Evolutionary conservation across 2,113 vertebrate species (phyloP).

Genomic region (Melanostigma gelatinosum): DNA sequence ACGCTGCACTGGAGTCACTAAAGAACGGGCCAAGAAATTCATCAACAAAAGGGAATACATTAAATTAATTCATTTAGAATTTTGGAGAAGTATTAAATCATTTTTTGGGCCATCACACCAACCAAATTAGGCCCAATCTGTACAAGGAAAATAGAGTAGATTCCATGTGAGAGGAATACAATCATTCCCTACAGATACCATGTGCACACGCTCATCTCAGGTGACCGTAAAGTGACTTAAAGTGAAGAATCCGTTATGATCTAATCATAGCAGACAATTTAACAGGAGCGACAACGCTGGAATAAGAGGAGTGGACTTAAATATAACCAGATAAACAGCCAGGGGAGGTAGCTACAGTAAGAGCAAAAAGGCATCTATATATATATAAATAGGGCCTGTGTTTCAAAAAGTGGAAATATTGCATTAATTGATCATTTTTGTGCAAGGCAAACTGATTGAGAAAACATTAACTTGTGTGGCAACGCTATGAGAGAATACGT

Average conservation of each 20-base stretch:
- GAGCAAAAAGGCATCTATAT: slow-evolving; percentile 29
- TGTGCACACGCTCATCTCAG: slow-evolving; percentile 27
- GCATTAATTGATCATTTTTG: slow-evolving; percentile 50
- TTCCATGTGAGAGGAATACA: slow-evolving; percentile 4
- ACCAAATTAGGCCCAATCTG: slow-evolving; percentile 13
- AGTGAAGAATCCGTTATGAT: slow-evolving; percentile 35
- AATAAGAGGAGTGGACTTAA: slow-evolving; percentile 20
- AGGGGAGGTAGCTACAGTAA: slow-evolving; percentile 58
- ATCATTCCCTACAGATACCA: slow-evolving; percentile 29
- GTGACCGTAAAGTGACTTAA: slow-evolving; percentile 56
- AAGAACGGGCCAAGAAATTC: slow-evolving; percentile 6
- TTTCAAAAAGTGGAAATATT: slow-evolving; percentile 58
- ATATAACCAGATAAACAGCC: slow-evolving; percentile 16
- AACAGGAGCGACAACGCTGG: slow-evolving; percentile 23
- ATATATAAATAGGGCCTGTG: slow-evolving; percentile 30
- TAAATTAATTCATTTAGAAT: not conserved
- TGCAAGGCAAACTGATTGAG: slow-evolving; percentile 62
- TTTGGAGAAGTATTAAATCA: not conserved
- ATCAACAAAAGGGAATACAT: slow-evolving; percentile 7
- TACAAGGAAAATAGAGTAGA: slow-evolving; percentile 1
- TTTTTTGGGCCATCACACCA: not conserved
- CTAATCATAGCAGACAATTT: slow-evolving; percentile 15
- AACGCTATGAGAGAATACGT: slow-evolving; percentile 37
- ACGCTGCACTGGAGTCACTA: not conserved
- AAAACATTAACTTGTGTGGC: slow-evolving; percentile 42